phyloP scores from a whole-genome alignment of 2,888 invertebrate species.

The Maniola hyperantus region DNA sequence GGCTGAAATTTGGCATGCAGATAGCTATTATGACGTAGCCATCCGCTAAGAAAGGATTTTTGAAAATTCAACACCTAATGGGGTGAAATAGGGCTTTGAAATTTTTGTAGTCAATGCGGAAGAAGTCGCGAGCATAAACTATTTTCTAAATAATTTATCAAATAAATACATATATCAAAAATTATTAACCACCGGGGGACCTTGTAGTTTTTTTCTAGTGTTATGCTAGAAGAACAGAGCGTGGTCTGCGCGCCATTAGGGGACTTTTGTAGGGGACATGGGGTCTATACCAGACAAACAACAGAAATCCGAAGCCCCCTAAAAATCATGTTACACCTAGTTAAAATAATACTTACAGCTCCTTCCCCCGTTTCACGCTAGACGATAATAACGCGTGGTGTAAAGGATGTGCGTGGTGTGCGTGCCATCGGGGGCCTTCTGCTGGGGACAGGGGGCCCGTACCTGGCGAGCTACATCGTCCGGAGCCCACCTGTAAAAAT shows the following conservation, averaged over 20 bases:
- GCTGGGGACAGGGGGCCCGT: slow-evolving; percentile 76
- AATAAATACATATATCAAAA: too few species aligned
- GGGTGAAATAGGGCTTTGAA: too few species aligned
- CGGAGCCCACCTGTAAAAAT: slow-evolving; percentile 68
- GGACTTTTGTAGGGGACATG: slow-evolving; percentile 74
- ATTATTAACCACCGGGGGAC: too few species aligned
- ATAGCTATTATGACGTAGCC: too few species aligned
- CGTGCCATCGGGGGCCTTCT: slow-evolving; percentile 75
- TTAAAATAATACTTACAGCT: slow-evolving; percentile 64
- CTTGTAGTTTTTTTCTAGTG: slow-evolving; percentile 78
- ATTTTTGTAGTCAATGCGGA: too few species aligned
- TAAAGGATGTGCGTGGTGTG: slow-evolving; percentile 74
- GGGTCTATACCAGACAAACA: slow-evolving; percentile 78
- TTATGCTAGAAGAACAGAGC: slow-evolving; percentile 72
- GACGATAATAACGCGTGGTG: slow-evolving; percentile 77
- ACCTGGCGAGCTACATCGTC: slow-evolving; percentile 75
- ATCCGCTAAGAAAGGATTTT: too few species aligned
- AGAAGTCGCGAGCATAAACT: too few species aligned
- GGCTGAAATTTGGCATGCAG: too few species aligned
- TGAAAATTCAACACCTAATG: too few species aligned
- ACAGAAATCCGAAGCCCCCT: slow-evolving; percentile 66
- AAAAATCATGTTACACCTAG: background rate
- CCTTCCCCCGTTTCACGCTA: slow-evolving; percentile 77
- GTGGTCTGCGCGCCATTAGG: too few species aligned
- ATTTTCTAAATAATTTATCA: too few species aligned